phyloP scores from a whole-genome alignment of 2,797 vertebrate species.

The Florisuga fusca region DNA sequence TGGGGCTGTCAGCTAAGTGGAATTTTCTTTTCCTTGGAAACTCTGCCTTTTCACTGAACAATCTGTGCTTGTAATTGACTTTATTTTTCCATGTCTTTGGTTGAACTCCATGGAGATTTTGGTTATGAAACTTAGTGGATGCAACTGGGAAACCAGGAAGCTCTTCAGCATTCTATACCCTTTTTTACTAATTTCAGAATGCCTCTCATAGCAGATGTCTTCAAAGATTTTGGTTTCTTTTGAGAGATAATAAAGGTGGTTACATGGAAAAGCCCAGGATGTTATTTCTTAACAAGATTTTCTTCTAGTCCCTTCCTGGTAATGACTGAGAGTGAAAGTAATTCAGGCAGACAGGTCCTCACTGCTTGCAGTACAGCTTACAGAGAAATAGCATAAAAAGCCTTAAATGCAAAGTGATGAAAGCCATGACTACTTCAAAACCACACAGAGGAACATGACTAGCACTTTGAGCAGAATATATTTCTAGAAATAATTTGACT shows the following conservation, averaged over 20 bases:
- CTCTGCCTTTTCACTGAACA: rapidly evolving
- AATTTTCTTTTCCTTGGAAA: neutral
- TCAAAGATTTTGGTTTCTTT: neutral
- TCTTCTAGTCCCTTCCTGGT: neutral
- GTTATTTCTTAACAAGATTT: neutral
- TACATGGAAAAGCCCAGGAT: neutral
- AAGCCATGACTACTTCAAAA: neutral
- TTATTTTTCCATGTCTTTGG: neutral
- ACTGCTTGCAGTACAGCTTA: neutral
- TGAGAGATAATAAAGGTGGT: neutral
- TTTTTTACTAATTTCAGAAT: neutral
- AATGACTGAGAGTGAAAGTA: neutral
- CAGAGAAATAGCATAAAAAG: neutral
- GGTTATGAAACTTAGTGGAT: neutral
- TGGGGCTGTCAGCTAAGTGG: neutral
- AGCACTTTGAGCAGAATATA: neutral
- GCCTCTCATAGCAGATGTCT: neutral
- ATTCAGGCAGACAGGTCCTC: neutral
- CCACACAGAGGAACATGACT: neutral
- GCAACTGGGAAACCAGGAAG: neutral
- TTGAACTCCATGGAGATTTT: neutral
- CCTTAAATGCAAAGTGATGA: neutral
- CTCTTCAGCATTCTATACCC: neutral
- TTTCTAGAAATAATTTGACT: conserved; percentile 11
- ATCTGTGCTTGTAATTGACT: neutral